Base-by-base conservation (phyloP, 2,797 vertebrate genomes). In the Sebastes nivosus region DNA sequence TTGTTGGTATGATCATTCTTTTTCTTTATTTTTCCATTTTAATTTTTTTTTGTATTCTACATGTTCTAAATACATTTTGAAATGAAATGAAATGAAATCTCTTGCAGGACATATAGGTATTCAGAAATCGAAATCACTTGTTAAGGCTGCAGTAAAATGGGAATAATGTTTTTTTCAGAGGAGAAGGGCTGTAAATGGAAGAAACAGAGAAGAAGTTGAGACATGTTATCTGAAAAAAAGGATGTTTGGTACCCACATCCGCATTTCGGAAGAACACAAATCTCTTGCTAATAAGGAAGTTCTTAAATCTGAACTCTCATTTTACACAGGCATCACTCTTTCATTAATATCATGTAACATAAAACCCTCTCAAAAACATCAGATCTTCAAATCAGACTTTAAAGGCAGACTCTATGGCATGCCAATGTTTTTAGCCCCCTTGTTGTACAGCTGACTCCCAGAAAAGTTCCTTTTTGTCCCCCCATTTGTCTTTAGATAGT, bases 271-370 rank as follows among this genome's bases (percentile, higher is more conserved):
- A 14, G 5, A 29, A 12, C 2, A 2, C 5, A 18, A 1, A 0
- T 22, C 8, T 16, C 6, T 63, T 16, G 4, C 13, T 6, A 38
- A 38, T n/a, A 57, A 77, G 84, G 84, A 86, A 72, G 66, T 77
- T 8, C 1, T 16, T 2, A 46, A 54, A 75, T 46, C 59, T 20
- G 2, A 67, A 25, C 0, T 10, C 5, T 27, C 8, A 25, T 7
- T 59, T 16, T 13, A 13, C 10, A 65, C 46, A 42, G 1, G 8
- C 7, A 14, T 22, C 52, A 38, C 30, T 25, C 4, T 13, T 20
- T 6, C 3, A 27, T 34, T 5, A 6, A 10, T 34, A 8, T 64
- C 3, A 16, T 18, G n/a, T n/a, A n/a, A n/a, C 25, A 25, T 25
- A 25, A 25, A 25, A 25, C 38, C 4, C 5, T 55, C 8, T 63